These are phyloP conservation scores for Ceratitis capitata DNA, from an alignment of 1,140 invertebrate genomes.

Conservation along the genomic window DNA sequence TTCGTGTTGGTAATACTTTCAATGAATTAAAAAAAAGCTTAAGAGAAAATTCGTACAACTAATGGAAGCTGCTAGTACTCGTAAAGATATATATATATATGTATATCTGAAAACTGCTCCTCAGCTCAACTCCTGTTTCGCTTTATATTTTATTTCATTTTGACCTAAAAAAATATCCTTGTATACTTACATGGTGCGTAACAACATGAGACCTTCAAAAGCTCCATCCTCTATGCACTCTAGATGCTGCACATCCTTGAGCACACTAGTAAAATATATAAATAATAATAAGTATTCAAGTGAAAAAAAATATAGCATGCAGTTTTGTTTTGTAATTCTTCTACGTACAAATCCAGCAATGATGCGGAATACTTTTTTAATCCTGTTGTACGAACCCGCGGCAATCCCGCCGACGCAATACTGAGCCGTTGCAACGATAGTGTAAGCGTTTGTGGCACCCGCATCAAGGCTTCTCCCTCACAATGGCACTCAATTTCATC, in stretches of 20 bases:
- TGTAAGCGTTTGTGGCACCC: constrained; percentile 59
- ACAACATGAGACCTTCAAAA: constrained; percentile 64
- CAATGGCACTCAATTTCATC: constrained; percentile 58
- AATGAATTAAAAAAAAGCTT: no score
- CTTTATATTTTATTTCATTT: no score
- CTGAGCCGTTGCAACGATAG: constrained; percentile 57
- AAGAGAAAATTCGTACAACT: no score
- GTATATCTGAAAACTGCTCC: no score
- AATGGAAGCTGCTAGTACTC: no score
- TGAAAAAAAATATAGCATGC: neutral
- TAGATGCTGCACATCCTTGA: constrained; percentile 65
- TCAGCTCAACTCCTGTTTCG: no score
- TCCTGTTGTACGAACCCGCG: constrained; percentile 54
- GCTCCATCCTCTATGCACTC: constrained; percentile 66
- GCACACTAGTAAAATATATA: no score
- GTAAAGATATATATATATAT: no score
- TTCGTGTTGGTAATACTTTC: no score
- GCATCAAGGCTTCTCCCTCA: constrained; percentile 53
- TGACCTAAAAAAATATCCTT: constrained; percentile 40
- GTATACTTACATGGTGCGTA: constrained; percentile 67
- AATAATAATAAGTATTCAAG: no score
- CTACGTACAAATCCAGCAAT: constrained; percentile 60
- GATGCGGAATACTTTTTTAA: constrained; percentile 56
- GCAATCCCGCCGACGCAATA: constrained; percentile 59
- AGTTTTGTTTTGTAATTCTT: neutral